A percentile compares a stretch with the other conserved stretches of the same genome.
phyloP scores from a whole-genome alignment of 2,888 invertebrate species.

The Hermaeophaga mercurialis region DNA sequence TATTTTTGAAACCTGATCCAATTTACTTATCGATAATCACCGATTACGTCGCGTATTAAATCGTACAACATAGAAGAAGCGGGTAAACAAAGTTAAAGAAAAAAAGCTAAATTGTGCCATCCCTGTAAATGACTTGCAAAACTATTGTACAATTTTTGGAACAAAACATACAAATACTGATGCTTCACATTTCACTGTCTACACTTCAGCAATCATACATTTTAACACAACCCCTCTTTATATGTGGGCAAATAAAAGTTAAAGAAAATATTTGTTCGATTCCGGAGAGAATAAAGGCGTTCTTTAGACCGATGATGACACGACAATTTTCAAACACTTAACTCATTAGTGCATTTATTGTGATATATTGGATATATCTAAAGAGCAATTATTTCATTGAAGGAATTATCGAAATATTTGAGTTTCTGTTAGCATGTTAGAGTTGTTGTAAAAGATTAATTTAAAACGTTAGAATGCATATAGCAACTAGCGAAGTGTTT shows the following conservation, averaged over 20 bases:
- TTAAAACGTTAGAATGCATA: background rate
- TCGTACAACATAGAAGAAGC: too few species aligned
- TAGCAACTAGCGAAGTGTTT: background rate
- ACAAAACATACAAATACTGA: constrained; percentile 35
- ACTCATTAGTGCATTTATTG: constrained; percentile 18
- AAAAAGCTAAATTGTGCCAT: too few species aligned
- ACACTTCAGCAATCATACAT: constrained; percentile 9
- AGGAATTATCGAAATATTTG: constrained; percentile 9
- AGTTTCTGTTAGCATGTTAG: background rate
- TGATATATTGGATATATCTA: constrained; percentile 17
- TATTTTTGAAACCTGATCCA: too few species aligned
- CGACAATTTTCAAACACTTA: constrained; percentile 13
- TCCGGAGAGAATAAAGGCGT: constrained; percentile 6
- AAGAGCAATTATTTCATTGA: constrained; percentile 19
- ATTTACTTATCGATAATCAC: too few species aligned
- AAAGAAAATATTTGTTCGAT: constrained; percentile 16
- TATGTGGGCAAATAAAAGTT: constrained; percentile 10
- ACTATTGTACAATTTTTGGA: background rate
- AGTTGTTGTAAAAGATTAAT: background rate
- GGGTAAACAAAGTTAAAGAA: too few species aligned
- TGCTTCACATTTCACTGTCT: constrained; percentile 24
- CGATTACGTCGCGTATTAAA: too few species aligned
- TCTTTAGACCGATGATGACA: constrained; percentile 7
- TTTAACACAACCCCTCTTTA: constrained; percentile 16
- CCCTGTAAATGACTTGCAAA: constrained; percentile 9